phyloP scores from a whole-genome alignment of 2,113 vertebrate species.

The Nothoprocta pentlandii region DNA sequence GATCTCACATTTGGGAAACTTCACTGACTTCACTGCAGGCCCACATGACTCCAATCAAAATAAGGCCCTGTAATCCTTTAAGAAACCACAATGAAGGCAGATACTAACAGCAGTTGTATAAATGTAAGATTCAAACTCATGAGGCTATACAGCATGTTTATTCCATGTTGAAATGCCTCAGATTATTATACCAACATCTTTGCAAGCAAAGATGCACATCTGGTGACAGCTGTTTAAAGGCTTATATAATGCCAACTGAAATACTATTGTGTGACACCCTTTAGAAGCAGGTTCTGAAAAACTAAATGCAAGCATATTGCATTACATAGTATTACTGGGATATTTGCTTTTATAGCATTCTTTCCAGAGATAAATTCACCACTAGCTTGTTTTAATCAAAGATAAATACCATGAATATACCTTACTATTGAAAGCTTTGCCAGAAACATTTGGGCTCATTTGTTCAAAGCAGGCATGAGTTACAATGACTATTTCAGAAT shows the following conservation, averaged over 20 bases:
- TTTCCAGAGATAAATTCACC: background rate
- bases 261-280: background rate
- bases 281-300: conserved; percentile 5
- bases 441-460: background rate
- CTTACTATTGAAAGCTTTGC: background rate
- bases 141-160: background rate
- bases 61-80: background rate
- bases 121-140: background rate
- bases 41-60: background rate
- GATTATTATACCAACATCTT: background rate
- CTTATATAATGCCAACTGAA: background rate
- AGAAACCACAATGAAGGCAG: background rate
- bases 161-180: background rate
- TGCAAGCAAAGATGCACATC: background rate
- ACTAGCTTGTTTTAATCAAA: background rate
- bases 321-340: background rate
- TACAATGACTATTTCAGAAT: background rate
- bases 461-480: background rate
- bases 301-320: background rate
- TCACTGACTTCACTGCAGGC: background rate
- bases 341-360: background rate
- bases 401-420: background rate
- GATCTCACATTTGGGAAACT: background rate
- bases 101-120: background rate
- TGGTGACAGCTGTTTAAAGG: background rate